phyloP scores from a whole-genome alignment of 2,888 invertebrate genomes.

The Lepetodrilus schrolli region DNA sequence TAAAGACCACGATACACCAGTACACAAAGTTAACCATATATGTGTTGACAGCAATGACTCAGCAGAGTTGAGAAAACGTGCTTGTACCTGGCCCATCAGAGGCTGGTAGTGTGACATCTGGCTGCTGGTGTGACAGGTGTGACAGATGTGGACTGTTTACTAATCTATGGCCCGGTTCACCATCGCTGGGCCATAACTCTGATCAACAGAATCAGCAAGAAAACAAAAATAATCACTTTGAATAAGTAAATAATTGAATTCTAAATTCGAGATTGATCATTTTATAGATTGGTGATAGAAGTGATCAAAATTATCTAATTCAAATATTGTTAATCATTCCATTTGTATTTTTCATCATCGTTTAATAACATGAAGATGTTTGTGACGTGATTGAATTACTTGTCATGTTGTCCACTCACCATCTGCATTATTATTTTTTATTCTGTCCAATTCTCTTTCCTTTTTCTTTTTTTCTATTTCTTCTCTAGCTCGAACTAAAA shows the following conservation, averaged over 20 bases:
- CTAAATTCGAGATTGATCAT: too few relatives aligned
- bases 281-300: too few relatives aligned
- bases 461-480: constrained; percentile 61
- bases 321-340: neutral
- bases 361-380: neutral
- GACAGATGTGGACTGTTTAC: constrained; percentile 40
- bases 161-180: neutral
- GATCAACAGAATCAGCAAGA: too few relatives aligned
- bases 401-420: constrained; percentile 3
- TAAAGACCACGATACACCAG: too few relatives aligned
- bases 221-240: too few relatives aligned
- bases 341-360: neutral
- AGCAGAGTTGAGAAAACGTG: constrained; percentile 22
- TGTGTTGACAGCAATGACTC: neutral
- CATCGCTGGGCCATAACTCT: neutral
- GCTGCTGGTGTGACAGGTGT: constrained; percentile 58
- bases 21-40: too few relatives aligned
- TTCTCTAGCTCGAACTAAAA: constrained; percentile 65
- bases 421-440: constrained; percentile 42
- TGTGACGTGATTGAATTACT: neutral
- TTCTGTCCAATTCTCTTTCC: constrained; percentile 52
- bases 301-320: too few relatives aligned
- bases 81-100: constrained; percentile 44
- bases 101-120: constrained; percentile 64
- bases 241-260: too few relatives aligned